Evolutionary conservation across 1,140 invertebrate genomes (phyloP).

Genomic region (Pinna nobilis): DNA sequence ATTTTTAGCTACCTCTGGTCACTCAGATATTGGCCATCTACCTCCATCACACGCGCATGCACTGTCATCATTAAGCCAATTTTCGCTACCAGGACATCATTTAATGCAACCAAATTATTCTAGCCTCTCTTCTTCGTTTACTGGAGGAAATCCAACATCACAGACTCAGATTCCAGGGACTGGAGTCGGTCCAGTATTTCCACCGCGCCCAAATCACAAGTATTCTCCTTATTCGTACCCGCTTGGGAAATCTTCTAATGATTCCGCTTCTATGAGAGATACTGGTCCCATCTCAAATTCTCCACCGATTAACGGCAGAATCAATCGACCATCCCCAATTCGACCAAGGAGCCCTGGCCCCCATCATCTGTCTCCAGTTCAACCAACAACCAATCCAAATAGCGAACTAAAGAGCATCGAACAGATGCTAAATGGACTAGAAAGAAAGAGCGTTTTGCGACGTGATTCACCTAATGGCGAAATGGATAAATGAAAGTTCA

Average conservation of each 20-base stretch:
- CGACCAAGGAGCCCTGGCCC: conserved; percentile 55
- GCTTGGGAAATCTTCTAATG: conserved; percentile 72
- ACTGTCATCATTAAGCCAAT: conserved; percentile 49
- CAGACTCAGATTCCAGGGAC: conserved; percentile 34
- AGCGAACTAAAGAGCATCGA: conserved; percentile 94
- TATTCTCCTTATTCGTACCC: conserved; percentile 91
- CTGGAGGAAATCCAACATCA: conserved; percentile 39
- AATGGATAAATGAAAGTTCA: conserved; percentile 42
- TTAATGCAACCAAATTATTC: conserved; percentile 50
- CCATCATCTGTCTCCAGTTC: conserved; percentile 67
- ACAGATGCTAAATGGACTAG: conserved; percentile 96
- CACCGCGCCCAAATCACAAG: conserved; percentile 77
- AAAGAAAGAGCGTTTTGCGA: conserved; percentile 74
- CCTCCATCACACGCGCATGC: conserved; percentile 47
- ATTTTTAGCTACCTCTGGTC: conserved; percentile 51
- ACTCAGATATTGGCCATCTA: conserved; percentile 51
- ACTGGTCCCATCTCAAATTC: conserved; percentile 78
- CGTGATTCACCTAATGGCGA: conserved; percentile 44
- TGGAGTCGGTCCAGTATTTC: conserved; percentile 56
- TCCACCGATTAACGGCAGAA: conserved; percentile 70
- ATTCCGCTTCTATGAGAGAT: conserved; percentile 60
- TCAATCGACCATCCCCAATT: conserved; percentile 72
- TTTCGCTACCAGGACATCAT: conserved; percentile 48
- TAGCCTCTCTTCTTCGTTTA: conserved; percentile 49
- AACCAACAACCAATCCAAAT: conserved; percentile 69